Evolutionary conservation across 1,140 invertebrate species (phyloP).

Genomic region (Theocolax elegans): DNA sequence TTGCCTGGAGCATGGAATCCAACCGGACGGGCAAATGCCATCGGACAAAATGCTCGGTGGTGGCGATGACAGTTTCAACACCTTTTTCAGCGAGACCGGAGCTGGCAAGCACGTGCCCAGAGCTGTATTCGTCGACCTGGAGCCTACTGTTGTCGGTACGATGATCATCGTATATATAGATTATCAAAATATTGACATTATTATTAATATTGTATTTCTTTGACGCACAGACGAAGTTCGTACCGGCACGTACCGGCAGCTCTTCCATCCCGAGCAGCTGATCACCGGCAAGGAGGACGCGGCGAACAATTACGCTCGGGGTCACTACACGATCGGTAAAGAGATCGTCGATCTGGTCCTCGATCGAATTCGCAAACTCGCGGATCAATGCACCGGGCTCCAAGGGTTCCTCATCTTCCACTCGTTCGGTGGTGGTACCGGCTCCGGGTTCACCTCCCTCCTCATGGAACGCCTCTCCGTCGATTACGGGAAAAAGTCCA

Average conservation of each 20-base stretch:
- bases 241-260: constrained; percentile 77
- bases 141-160: constrained; percentile 74
- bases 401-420: constrained; percentile 87
- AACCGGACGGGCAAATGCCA: constrained; percentile 73
- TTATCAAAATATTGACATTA: too few relatives aligned
- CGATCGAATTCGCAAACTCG: constrained; percentile 78
- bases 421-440: constrained; percentile 67
- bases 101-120: constrained; percentile 73
- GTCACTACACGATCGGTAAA: constrained; percentile 89
- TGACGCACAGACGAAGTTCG: constrained; percentile 74
- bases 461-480: constrained; percentile 84
- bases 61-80: constrained; percentile 55
- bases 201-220: neutral
- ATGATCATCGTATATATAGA: neutral
- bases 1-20: constrained; percentile 86
- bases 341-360: constrained; percentile 86
- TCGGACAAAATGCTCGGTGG: constrained; percentile 51
- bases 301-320: constrained; percentile 86
- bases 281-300: constrained; percentile 84
- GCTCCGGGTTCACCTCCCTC: constrained; percentile 84
- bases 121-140: constrained; percentile 76
- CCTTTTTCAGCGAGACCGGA: constrained; percentile 52
- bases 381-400: constrained; percentile 83
- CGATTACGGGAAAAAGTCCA: constrained; percentile 74
- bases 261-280: constrained; percentile 81